Percentiles rank a stretch among this genome's conserved stretches.
These are phyloP conservation scores for Luffia ferchaultella DNA, from an alignment of 2,888 invertebrate genomes.

Conservation along the genomic window DNA sequence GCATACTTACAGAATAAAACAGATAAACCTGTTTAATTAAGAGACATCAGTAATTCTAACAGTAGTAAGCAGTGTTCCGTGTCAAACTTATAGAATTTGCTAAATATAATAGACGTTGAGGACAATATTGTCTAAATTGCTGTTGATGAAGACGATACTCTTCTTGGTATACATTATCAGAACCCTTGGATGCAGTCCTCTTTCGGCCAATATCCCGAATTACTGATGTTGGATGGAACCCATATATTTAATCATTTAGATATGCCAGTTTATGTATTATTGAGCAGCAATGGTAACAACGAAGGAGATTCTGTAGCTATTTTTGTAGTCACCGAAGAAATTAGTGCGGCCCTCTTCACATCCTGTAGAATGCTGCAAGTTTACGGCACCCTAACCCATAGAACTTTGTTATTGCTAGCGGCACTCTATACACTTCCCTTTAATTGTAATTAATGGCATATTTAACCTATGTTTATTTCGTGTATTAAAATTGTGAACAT, in stretches of 20 bases:
- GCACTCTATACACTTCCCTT: too few relatives aligned
- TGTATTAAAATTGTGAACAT: too few relatives aligned
- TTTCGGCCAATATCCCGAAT: slow-evolving; percentile 3
- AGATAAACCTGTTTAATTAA: background rate
- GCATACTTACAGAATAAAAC: slow-evolving; percentile 1
- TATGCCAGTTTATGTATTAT: slow-evolving; percentile 7
- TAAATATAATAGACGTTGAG: slow-evolving; percentile 3
- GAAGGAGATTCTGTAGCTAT: slow-evolving; percentile 7
- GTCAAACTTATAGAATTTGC: background rate
- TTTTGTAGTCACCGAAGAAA: slow-evolving; percentile 6
- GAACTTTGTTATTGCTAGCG: too few relatives aligned
- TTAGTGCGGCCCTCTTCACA: too few relatives aligned
- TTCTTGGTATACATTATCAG: slow-evolving; percentile 4
- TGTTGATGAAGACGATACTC: slow-evolving; percentile 3
- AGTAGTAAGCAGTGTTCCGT: background rate
- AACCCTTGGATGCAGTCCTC: background rate
- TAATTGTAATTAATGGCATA: too few relatives aligned
- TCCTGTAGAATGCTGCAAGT: too few relatives aligned
- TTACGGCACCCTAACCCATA: too few relatives aligned
- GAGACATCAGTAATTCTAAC: background rate
- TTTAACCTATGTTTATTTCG: too few relatives aligned
- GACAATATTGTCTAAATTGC: slow-evolving; percentile 4
- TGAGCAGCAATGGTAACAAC: slow-evolving; percentile 7
- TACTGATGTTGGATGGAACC: slow-evolving; percentile 1
- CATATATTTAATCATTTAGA: slow-evolving; percentile 8